Base-by-base conservation (phyloP, 2,888 invertebrate species). In the Fissipunctia ypsillon region DNA sequence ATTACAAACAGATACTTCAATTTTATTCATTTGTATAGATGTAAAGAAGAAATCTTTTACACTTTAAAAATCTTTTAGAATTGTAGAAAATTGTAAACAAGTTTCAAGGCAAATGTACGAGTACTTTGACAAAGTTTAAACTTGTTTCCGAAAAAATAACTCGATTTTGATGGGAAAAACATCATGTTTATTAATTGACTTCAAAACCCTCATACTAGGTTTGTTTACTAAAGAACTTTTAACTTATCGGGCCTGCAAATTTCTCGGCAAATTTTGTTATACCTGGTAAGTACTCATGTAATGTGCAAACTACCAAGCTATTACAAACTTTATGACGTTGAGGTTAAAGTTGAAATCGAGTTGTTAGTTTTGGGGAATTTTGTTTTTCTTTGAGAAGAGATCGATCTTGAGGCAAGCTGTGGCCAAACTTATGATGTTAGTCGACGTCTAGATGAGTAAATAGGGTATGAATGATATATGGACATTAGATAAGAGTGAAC, bases 241-340 rank as follows among this genome's bases (percentile, higher is more conserved):
- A 85, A 85, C 80, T 83, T 86, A 87, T 87, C 84, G 84, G 78
- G 84, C 80, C 89, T 90, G 83, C 83, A 86, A 89, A 88, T 86
- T 87, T 86, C 79, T 78, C 75, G 69, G 50, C 16, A 45, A 80
- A 84, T 80, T 79, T 25, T 41, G 50, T 73, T 65, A 48, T 50
- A 76, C 59, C 70, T 48, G 67, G 25, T n/a, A n/a, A n/a, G n/a
- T 60, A 56, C 56, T 63, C 64, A 82, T 56, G 56, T 68, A 43
- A 41, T 54, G 61, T 31, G 48, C 16, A 25, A 68, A 68, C 50
- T 50, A 43, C 9, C 59, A 75, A 50, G 45, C 57, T 45, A 73
- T 67, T 65, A 61, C 45, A 10, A 60, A 73, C 78, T 72, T 71
- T 76, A 78, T 73, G 1, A 1, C 19, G 12, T n/a, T 12, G 5